Conservation (phyloP, 1,140 invertebrate genomes). For the Diabrotica undecimpunctata region DNA sequence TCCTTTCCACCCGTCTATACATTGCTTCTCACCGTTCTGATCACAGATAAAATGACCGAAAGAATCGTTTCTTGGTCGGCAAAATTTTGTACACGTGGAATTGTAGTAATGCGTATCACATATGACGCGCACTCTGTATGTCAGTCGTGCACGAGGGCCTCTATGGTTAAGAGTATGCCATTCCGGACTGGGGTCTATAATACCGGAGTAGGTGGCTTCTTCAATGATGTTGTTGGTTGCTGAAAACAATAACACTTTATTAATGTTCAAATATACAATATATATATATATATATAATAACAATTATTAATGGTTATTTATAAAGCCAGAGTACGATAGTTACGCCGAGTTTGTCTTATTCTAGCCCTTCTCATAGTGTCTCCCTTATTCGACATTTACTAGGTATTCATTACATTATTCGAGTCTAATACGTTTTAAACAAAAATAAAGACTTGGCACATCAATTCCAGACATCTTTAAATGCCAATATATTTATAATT, state of each 20-base stretch:
- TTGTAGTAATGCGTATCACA: constrained; percentile 93
- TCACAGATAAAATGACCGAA: constrained; percentile 94
- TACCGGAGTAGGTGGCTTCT: constrained; percentile 83
- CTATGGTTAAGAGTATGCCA: constrained; percentile 87
- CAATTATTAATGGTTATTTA: too few relatives aligned
- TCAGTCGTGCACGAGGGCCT: constrained; percentile 68
- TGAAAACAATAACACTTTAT: constrained; percentile 40
- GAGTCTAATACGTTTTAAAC: too few relatives aligned
- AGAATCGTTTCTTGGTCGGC: constrained; percentile 84
- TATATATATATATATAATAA: too few relatives aligned
- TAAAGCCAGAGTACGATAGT: too few relatives aligned
- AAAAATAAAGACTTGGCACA: too few relatives aligned
- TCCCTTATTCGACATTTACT: too few relatives aligned
- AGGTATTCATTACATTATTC: too few relatives aligned
- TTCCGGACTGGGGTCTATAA: constrained; percentile 80
- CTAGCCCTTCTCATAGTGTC: too few relatives aligned
- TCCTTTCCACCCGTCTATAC: constrained; percentile 89
- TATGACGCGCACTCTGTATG: constrained; percentile 84
- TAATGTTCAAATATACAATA: too few relatives aligned
- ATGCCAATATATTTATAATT: too few relatives aligned
- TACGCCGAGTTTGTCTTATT: too few relatives aligned
- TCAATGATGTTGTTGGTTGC: constrained; percentile 74
- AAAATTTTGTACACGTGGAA: constrained; percentile 89
- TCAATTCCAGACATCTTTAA: too few relatives aligned
- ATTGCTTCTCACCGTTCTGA: constrained; percentile 83